Conservation (phyloP, 1,140 invertebrate genomes). For the Drosophila lacteicornis region DNA sequence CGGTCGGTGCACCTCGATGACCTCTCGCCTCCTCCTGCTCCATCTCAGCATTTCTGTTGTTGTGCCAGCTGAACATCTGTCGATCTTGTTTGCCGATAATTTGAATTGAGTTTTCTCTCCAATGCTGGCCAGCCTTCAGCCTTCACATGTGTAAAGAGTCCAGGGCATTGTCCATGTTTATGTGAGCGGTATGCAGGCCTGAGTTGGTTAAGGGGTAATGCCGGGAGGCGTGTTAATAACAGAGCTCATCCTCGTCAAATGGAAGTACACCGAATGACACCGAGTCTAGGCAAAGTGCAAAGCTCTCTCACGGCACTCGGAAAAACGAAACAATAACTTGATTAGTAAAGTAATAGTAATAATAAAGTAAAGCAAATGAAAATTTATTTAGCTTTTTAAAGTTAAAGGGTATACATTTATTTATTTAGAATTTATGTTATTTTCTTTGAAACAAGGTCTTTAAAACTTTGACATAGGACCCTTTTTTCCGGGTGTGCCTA, state of each 20-base stretch:
- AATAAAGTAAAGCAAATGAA: background rate
- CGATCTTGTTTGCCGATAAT: conserved; percentile 81
- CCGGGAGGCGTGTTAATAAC: conserved; percentile 62
- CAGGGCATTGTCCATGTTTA: conserved; percentile 38
- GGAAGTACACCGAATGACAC: conserved; percentile 28
- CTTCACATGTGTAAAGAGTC: conserved; percentile 37
- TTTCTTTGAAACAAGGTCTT: background rate
- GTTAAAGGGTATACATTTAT: too few relatives aligned
- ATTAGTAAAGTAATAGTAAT: too few relatives aligned
- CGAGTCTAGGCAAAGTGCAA: conserved; percentile 61
- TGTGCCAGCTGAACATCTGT: conserved; percentile 77
- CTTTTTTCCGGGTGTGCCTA: conserved; percentile 14
- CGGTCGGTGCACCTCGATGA: conserved; percentile 71
- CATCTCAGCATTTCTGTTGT: conserved; percentile 44
- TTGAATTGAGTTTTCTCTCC: conserved; percentile 80
- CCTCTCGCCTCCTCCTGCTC: conserved; percentile 42
- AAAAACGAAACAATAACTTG: background rate
- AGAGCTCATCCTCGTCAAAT: conserved; percentile 44
- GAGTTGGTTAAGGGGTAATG: conserved; percentile 11
- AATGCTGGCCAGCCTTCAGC: conserved; percentile 57
- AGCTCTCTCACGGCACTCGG: conserved; percentile 47
- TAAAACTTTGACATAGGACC: too few relatives aligned
- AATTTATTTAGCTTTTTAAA: background rate
- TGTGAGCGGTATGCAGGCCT: background rate
- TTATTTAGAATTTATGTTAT: background rate